phyloP scores from a whole-genome alignment of 2,888 invertebrate genomes.

The Diplolepis rosae region DNA sequence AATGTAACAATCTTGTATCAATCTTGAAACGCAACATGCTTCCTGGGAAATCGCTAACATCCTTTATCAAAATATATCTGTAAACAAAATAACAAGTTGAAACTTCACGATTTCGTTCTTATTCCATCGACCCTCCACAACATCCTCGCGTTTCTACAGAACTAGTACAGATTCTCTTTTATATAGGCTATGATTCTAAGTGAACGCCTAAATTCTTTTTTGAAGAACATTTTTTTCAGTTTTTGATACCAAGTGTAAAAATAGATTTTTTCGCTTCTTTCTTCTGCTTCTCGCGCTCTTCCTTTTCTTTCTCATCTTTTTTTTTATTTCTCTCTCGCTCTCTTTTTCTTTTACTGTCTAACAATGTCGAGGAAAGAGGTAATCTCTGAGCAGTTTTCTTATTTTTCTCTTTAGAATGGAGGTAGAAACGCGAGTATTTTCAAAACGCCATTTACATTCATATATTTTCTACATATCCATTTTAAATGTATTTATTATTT shows the following conservation, averaged over 20 bases:
- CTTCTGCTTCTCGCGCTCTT: slow-evolving; percentile 44
- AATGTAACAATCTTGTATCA: no score
- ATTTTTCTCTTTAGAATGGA: slow-evolving; percentile 36
- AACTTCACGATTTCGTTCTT: not conserved
- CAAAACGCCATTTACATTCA: slow-evolving; percentile 32
- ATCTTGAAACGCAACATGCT: no score
- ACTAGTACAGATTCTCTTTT: slow-evolving; percentile 41
- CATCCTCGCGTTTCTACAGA: slow-evolving; percentile 60
- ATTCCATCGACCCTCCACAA: slow-evolving; percentile 7
- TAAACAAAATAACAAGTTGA: not conserved
- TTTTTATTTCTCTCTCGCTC: slow-evolving; percentile 35
- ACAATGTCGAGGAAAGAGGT: slow-evolving; percentile 42
- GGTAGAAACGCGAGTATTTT: slow-evolving; percentile 55
- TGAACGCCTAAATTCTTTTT: slow-evolving; percentile 50
- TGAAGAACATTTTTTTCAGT: slow-evolving; percentile 48
- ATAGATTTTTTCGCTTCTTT: slow-evolving; percentile 60
- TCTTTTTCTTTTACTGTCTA: slow-evolving; percentile 43
- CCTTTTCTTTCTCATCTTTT: slow-evolving; percentile 38
- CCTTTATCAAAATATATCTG: not conserved
- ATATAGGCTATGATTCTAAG: slow-evolving; percentile 48
- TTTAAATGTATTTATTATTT: slow-evolving; percentile 27
- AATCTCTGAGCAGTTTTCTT: slow-evolving; percentile 43
- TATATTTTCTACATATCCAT: slow-evolving; percentile 31
- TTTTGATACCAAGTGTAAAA: slow-evolving; percentile 63
- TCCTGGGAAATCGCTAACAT: no score